Base-by-base conservation (phyloP, 2,888 invertebrate genomes). In the Sinelater perroti region DNA sequence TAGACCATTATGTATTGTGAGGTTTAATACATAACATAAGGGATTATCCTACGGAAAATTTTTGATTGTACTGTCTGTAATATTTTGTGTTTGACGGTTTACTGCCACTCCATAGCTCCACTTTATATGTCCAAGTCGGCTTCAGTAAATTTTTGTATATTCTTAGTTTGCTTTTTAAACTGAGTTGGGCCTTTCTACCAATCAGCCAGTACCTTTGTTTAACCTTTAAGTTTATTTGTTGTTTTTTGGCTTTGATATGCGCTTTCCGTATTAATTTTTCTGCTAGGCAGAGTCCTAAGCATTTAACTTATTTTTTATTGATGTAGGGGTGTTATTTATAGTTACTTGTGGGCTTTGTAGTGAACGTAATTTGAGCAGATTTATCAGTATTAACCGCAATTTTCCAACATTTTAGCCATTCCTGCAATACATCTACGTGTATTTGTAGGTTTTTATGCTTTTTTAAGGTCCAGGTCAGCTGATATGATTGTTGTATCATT, bases 151-250 rank as follows among this genome's bases (percentile, higher is more conserved):
- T 38, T 16, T 38, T 38, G 10, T 38, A 38, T 38, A 38, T 10
- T n/a, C n/a, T n/a, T n/a, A n/a, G n/a, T n/a, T n/a, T n/a, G n/a
- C n/a, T n/a, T n/a, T n/a, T n/a, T n/a, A n/a, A n/a, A n/a, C n/a
- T n/a, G n/a, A n/a, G 2, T 35, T 35, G 7, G 7, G 16, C 14
- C 35, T n/a, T 21, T 36, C 36, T 36, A n/a, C 18, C 2, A 18
- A 36, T 36, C 18, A 36, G 2, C n/a, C 36, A 36, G n/a, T 18
- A 10, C n/a, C 17, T 36, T 10, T 36, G 13, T 18, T 36, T 18
- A 16, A 35, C 18, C 18, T 40, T 40, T 40, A 36, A 36, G 18
- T 36, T n/a, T 18, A 36, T 17, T 17, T 36, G 36, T 36, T 36
- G 7, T 36, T 36, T 36, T 36, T 21, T 36, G 7, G 20, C 20